These are phyloP conservation scores for Myotis planiceps DNA, from an alignment of 2,797 vertebrate genomes.

Conservation along the genomic window DNA sequence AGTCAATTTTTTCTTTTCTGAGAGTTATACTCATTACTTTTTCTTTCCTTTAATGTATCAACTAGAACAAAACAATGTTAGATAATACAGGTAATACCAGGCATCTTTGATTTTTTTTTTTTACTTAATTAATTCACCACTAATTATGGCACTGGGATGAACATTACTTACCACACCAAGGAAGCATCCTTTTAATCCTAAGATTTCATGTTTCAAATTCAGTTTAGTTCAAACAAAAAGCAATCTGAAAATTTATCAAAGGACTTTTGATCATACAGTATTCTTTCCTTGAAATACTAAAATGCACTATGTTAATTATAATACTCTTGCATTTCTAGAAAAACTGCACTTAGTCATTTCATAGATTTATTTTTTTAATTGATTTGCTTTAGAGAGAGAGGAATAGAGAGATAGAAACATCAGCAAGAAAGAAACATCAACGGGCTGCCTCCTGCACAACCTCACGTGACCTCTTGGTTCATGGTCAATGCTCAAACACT, in stretches of 20 bases:
- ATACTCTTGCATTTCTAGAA: neutral
- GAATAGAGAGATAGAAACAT: no score
- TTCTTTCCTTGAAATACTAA: constrained; percentile 35
- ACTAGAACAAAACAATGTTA: neutral
- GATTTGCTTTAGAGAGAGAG: no score
- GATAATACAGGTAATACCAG: neutral
- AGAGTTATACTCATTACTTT: constrained; percentile 15
- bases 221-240: constrained; percentile 48
- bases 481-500: no score
- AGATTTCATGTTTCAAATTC: neutral
- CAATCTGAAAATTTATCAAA: constrained; percentile 25
- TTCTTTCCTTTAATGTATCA: neutral
- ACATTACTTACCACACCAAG: neutral
- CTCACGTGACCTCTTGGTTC: no score
- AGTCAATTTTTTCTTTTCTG: constrained; percentile 22
- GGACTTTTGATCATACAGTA: neutral
- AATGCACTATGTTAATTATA: neutral
- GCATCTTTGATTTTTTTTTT: neutral
- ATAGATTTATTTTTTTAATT: neutral
- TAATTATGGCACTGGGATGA: neutral
- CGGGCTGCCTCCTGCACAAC: no score
- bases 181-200: neutral
- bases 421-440: no score
- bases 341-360: neutral
- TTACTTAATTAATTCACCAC: neutral